Percentiles rank a stretch among this genome's conserved stretches.
phyloP scores from a whole-genome alignment of 2,888 invertebrate genomes.

The Habrosyne pyritoides region DNA sequence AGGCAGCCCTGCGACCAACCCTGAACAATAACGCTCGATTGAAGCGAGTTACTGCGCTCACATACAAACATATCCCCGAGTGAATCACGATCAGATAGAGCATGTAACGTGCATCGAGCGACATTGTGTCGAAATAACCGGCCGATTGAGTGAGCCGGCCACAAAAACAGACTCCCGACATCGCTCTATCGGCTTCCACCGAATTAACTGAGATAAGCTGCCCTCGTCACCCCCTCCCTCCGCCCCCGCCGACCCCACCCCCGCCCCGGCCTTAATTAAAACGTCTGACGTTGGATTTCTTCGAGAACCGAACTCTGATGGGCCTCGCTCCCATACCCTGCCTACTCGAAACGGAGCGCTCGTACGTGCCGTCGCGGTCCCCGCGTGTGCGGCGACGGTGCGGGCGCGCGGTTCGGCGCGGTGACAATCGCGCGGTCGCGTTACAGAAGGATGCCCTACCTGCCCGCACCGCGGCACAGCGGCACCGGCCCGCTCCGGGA shows the following conservation, averaged over 20 bases:
- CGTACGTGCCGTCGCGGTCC: slow-evolving; percentile 8
- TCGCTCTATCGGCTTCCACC: slow-evolving; percentile 36
- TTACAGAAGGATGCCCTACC: neutral
- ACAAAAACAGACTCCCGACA: slow-evolving; percentile 20
- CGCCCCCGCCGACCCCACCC: slow-evolving; percentile 12
- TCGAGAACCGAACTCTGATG: slow-evolving; percentile 16
- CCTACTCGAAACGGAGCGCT: slow-evolving; percentile 15
- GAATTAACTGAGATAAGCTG: slow-evolving; percentile 49
- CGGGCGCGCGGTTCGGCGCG: neutral
- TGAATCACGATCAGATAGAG: neutral
- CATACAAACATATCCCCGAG: neutral
- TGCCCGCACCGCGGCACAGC: slow-evolving; percentile 8
- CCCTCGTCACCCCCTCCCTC: slow-evolving; percentile 20
- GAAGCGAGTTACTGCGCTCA: neutral
- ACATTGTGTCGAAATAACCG: slow-evolving; percentile 5
- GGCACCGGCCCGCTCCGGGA: slow-evolving; percentile 4
- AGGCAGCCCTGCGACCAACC: neutral
- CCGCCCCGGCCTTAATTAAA: slow-evolving; percentile 52
- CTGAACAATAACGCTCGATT: neutral
- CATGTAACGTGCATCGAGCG: neutral
- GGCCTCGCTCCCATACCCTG: slow-evolving; percentile 20
- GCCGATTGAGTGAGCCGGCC: slow-evolving; percentile 9
- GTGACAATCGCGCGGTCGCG: neutral
- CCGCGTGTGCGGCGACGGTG: neutral
- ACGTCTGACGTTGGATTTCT: slow-evolving; percentile 40